Evolutionary conservation across 2,113 vertebrate genomes (phyloP).

Genomic region (Mesoclemmys tuberculata): DNA sequence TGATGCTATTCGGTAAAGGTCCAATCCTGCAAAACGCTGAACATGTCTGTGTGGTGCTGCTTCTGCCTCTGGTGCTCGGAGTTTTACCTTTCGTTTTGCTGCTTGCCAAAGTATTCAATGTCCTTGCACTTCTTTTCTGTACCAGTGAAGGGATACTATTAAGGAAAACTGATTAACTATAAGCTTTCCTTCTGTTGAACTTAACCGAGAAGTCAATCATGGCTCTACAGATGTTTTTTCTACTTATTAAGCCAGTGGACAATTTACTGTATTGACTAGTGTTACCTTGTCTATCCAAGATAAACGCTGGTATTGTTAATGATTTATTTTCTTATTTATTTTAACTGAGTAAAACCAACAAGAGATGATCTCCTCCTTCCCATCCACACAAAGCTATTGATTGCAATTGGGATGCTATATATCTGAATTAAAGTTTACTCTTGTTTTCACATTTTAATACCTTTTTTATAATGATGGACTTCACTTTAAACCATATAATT

Average conservation of each 20-base stretch:
- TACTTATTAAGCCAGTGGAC: conserved; percentile 13
- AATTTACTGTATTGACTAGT: conserved; percentile 22
- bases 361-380: background rate
- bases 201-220: conserved; percentile 42
- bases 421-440: background rate
- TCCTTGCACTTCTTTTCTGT: background rate
- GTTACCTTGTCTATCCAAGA: background rate
- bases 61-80: background rate
- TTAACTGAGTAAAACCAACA: conserved; percentile 6
- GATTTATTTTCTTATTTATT: conserved; percentile 47
- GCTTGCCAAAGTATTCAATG: background rate
- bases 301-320: background rate
- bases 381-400: background rate
- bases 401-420: background rate
- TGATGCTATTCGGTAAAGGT: background rate
- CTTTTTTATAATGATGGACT: background rate
- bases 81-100: background rate
- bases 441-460: background rate
- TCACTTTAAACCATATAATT: background rate
- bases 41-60: background rate
- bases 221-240: background rate
- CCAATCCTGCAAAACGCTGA: background rate
- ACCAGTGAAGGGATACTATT: conserved; percentile 17
- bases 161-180: conserved; percentile 43
- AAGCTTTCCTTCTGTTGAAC: conserved; percentile 47